Conservation (phyloP, 1,140 invertebrate genomes). For the Episyrphus balteatus region DNA sequence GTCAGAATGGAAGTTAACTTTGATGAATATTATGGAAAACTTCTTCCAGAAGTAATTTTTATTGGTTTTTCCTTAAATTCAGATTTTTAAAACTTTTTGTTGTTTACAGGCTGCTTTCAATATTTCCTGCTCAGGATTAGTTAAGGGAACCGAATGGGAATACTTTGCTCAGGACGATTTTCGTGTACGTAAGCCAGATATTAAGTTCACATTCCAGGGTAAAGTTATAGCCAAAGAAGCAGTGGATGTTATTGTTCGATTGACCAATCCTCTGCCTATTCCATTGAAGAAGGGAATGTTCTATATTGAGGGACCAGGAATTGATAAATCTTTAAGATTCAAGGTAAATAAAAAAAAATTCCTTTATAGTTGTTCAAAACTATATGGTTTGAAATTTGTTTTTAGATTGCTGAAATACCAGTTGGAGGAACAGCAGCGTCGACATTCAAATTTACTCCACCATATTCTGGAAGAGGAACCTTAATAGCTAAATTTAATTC, state of each 20-base stretch:
- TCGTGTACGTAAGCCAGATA: conserved; percentile 77
- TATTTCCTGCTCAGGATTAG: conserved; percentile 66
- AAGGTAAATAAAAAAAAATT: conserved; percentile 41
- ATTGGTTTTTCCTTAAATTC: background rate
- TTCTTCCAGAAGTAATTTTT: conserved; percentile 51
- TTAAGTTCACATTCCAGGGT: conserved; percentile 58
- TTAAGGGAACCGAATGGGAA: conserved; percentile 73
- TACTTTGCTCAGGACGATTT: conserved; percentile 86
- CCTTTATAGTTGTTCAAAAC: background rate
- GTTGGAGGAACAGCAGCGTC: conserved; percentile 52
- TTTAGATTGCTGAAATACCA: conserved; percentile 40
- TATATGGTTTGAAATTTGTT: background rate
- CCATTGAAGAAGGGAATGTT: conserved; percentile 63
- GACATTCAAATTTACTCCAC: conserved; percentile 59
- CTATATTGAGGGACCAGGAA: conserved; percentile 65
- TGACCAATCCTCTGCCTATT: conserved; percentile 74
- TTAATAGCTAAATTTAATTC: conserved; percentile 72
- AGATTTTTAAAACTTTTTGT: background rate
- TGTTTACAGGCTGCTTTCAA: conserved; percentile 63
- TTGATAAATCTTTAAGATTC: conserved; percentile 59
- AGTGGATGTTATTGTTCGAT: conserved; percentile 53
- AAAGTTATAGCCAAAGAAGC: conserved; percentile 51
- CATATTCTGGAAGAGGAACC: conserved; percentile 57
- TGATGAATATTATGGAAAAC: conserved; percentile 63
- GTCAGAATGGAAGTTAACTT: conserved; percentile 61